Conservation (phyloP, 2,888 invertebrate genomes). For the Drosophila multiciliata region DNA sequence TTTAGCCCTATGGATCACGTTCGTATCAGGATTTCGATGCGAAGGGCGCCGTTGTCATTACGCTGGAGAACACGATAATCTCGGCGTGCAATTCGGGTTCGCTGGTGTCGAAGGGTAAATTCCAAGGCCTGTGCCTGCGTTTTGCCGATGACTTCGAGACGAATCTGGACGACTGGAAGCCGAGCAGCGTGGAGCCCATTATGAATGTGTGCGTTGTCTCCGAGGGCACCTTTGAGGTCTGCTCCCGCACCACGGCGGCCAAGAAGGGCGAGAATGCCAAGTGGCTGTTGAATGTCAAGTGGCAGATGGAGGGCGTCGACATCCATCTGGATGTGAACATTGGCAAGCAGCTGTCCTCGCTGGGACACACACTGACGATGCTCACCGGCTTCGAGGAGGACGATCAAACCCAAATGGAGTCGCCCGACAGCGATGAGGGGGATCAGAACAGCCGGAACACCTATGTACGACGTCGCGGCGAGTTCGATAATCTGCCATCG, state of each 20-base stretch:
- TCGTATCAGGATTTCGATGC: slow-evolving; percentile 91
- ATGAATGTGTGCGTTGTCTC: slow-evolving; percentile 99
- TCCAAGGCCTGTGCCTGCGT: slow-evolving; percentile 95
- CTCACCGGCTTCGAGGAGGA: slow-evolving; percentile 96
- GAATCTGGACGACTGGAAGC: slow-evolving; percentile 98
- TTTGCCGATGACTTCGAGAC: slow-evolving; percentile 99
- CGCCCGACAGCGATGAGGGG: slow-evolving; percentile 91
- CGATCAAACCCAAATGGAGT: slow-evolving; percentile 87
- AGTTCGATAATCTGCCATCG: slow-evolving; percentile 91
- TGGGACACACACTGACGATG: slow-evolving; percentile 98
- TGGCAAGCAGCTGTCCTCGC: slow-evolving; percentile 96
- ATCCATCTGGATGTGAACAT: slow-evolving; percentile 98
- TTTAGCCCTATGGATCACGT: slow-evolving; percentile 88
- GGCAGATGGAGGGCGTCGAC: slow-evolving; percentile 99
- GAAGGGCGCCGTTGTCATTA: slow-evolving; percentile 96
- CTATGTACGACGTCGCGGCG: slow-evolving; percentile 88
- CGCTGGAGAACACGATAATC: slow-evolving; percentile 98
- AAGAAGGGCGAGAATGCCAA: slow-evolving; percentile 96
- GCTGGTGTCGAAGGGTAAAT: slow-evolving; percentile 96
- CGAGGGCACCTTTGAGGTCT: slow-evolving; percentile 98
- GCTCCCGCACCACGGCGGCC: slow-evolving; percentile 92
- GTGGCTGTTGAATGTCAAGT: slow-evolving; percentile 98
- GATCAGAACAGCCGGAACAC: slow-evolving; percentile 88
- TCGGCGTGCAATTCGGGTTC: slow-evolving; percentile 97
- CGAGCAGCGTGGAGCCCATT: slow-evolving; percentile 91